phyloP scores from a whole-genome alignment of 2,888 invertebrate species.

The Liposcelis brunnea region DNA sequence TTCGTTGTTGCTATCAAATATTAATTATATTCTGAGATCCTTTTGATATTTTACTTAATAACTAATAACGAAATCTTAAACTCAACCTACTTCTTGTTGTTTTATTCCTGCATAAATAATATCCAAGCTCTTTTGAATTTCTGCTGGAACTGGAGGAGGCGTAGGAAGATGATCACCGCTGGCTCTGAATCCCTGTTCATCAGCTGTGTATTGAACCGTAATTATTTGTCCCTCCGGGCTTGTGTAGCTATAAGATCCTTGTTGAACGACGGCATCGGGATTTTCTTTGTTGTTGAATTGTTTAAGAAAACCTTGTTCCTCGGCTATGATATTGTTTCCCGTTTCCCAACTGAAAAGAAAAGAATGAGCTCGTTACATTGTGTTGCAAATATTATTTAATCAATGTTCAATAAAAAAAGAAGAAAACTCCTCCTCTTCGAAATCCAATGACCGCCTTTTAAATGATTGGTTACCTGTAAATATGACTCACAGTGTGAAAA shows the following conservation, averaged over 20 bases:
- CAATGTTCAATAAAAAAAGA: too few relatives aligned
- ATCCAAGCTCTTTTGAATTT: slow-evolving; percentile 73
- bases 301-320: slow-evolving; percentile 62
- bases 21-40: too few relatives aligned
- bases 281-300: slow-evolving; percentile 26
- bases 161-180: slow-evolving; percentile 69
- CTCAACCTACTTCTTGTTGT: slow-evolving; percentile 34
- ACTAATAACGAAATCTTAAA: too few relatives aligned
- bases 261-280: slow-evolving; percentile 17
- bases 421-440: too few relatives aligned
- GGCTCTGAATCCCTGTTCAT: slow-evolving; percentile 66
- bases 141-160: slow-evolving; percentile 63
- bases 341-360: slow-evolving; percentile 50
- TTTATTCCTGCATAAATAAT: slow-evolving; percentile 70
- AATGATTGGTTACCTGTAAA: too few relatives aligned
- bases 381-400: not conserved
- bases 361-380: not conserved
- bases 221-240: slow-evolving; percentile 35
- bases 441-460: too few relatives aligned
- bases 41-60: too few relatives aligned
- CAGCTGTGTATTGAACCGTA: slow-evolving; percentile 41
- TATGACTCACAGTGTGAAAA: too few relatives aligned
- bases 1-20: too few relatives aligned
- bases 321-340: slow-evolving; percentile 61
- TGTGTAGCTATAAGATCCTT: slow-evolving; percentile 59